A percentile compares a stretch with the other conserved stretches of the same genome.
These are phyloP conservation scores for Sebastes hopkinsi DNA, from an alignment of 2,797 vertebrate species.

Conservation along the genomic window DNA sequence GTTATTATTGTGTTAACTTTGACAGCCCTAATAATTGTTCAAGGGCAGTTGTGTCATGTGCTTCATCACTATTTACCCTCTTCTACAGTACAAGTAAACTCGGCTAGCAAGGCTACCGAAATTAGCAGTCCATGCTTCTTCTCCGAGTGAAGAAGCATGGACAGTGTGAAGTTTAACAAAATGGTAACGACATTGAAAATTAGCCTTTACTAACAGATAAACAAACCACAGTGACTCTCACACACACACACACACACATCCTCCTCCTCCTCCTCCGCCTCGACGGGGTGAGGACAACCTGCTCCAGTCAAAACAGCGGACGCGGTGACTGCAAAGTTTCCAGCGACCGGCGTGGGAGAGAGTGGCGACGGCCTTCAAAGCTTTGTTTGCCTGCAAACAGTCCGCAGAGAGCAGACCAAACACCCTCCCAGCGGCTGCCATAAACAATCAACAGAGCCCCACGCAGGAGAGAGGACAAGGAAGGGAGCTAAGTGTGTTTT, in stretches of 20 bases:
- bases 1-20: too few relatives aligned
- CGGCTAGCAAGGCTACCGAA: not conserved
- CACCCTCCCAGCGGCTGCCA: slow-evolving; percentile 39
- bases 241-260: not conserved
- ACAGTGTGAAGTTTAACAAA: not conserved
- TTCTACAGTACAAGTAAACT: not conserved
- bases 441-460: slow-evolving; percentile 50
- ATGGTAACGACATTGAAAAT: not conserved
- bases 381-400: slow-evolving; percentile 65
- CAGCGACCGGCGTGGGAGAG: slow-evolving; percentile 41
- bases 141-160: not conserved
- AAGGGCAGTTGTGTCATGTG: not conserved
- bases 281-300: slow-evolving; percentile 2
- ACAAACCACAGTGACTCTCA: not conserved
- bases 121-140: not conserved
- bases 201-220: not conserved
- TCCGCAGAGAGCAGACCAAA: slow-evolving; percentile 57
- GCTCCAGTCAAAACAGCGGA: slow-evolving; percentile 33
- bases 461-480: not conserved
- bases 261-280: not conserved
- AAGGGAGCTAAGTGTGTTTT: not conserved
- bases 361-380: slow-evolving; percentile 37
- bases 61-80: not conserved
- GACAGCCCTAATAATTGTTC: not conserved
- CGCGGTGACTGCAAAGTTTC: slow-evolving; percentile 13